Conservation (phyloP, 2,888 invertebrate species). For the Metellina segmentata region DNA sequence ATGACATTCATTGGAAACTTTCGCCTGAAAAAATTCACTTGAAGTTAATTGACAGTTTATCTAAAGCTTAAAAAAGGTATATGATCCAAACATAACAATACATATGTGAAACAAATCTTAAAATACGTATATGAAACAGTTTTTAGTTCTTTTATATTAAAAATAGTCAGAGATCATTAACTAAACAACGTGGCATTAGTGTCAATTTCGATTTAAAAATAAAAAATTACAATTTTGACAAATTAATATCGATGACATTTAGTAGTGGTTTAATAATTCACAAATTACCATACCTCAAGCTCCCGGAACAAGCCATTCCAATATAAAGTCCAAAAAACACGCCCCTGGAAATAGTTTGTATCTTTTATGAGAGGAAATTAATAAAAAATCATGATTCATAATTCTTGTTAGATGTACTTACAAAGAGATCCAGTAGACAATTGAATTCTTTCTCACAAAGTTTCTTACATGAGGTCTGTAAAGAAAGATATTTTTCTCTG, state of each 20-base stretch:
- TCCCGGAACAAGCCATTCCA: conserved; percentile 81
- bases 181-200: no score
- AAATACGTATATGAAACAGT: not conserved
- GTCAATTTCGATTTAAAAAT: no score
- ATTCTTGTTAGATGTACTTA: conserved; percentile 1
- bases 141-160: no score
- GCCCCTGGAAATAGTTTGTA: conserved; percentile 79
- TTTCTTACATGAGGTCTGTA: conserved; percentile 25
- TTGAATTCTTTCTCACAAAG: not conserved
- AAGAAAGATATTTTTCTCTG: not conserved
- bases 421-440: conserved; percentile 8
- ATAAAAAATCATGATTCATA: no score
- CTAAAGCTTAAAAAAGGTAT: no score
- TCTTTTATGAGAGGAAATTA: not conserved
- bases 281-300: conserved; percentile 78
- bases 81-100: no score
- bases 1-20: conserved; percentile 81
- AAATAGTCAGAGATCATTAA: no score
- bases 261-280: no score
- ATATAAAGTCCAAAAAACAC: conserved; percentile 82
- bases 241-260: no score
- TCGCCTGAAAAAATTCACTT: conserved; percentile 78
- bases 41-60: no score
- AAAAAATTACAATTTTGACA: no score
- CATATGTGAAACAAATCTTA: not conserved